Conservation (phyloP, 2,113 vertebrate genomes). For the Cnemophilus loriae region DNA sequence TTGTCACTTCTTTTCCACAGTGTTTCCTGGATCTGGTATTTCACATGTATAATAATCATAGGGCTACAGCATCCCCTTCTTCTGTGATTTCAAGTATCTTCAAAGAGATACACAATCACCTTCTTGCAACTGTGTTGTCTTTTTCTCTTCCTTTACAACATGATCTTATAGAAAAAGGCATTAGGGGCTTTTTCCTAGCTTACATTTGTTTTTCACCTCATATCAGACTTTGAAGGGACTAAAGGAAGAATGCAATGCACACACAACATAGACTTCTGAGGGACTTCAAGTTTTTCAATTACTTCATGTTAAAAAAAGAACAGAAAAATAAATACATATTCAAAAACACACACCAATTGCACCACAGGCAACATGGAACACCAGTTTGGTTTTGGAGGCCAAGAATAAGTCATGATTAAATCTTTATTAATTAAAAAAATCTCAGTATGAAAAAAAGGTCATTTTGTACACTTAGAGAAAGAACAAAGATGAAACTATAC, state of each 20-base stretch:
- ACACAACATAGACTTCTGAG: accelerated
- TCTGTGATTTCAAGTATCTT: not conserved
- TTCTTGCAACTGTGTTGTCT: not conserved
- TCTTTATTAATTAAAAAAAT: constrained; percentile 26
- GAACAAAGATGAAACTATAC: not conserved
- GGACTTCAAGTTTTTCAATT: not conserved
- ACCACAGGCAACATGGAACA: not conserved
- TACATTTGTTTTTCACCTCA: not conserved
- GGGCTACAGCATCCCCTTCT: not conserved
- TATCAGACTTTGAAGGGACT: not conserved
- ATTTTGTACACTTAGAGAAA: not conserved
- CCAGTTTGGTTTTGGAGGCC: not conserved
- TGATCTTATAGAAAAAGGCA: accelerated
- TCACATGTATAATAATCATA: not conserved
- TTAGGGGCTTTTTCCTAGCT: not conserved
- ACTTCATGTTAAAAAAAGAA: not conserved
- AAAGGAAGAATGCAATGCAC: not conserved
- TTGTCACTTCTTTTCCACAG: not conserved
- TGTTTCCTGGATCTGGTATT: not conserved
- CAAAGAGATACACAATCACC: not conserved
- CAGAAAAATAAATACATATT: not conserved
- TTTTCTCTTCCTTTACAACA: not conserved
- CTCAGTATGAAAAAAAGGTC: not conserved
- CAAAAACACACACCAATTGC: not conserved
- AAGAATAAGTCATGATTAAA: not conserved